These are phyloP conservation scores for Pseudococcus viburni DNA, from an alignment of 2,888 invertebrate species.

Conservation along the genomic window DNA sequence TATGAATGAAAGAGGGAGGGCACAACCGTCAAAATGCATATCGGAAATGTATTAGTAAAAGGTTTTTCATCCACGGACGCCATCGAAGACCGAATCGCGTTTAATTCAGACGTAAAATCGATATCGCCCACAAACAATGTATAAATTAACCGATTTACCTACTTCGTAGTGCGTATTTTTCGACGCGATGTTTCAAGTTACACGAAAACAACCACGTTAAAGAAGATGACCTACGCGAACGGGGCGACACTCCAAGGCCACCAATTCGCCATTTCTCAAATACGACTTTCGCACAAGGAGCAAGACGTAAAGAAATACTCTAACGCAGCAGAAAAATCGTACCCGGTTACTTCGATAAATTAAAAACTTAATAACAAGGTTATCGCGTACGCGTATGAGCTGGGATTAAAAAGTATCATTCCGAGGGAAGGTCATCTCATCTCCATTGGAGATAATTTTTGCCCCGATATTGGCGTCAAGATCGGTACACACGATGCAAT, in stretches of 20 bases:
- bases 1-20: too few relatives aligned
- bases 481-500: too few relatives aligned
- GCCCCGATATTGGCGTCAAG: too few relatives aligned
- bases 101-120: background rate
- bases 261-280: background rate
- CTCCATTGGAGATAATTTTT: too few relatives aligned
- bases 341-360: background rate
- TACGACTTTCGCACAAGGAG: too few relatives aligned
- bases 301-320: background rate
- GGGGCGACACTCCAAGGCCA: background rate
- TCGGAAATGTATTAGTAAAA: too few relatives aligned
- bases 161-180: background rate
- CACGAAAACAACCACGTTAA: background rate
- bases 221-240: background rate
- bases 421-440: background rate
- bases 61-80: too few relatives aligned
- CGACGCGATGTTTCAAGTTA: background rate
- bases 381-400: background rate
- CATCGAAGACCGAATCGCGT: background rate
- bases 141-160: background rate
- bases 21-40: too few relatives aligned
- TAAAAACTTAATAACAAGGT: conserved; percentile 11
- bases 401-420: background rate
- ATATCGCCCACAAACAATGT: background rate
- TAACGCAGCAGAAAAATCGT: background rate